A percentile compares a stretch with the other conserved stretches of the same genome.
These are phyloP conservation scores for Champsocephalus esox DNA, from an alignment of 2,797 vertebrate genomes.

Conservation along the genomic window DNA sequence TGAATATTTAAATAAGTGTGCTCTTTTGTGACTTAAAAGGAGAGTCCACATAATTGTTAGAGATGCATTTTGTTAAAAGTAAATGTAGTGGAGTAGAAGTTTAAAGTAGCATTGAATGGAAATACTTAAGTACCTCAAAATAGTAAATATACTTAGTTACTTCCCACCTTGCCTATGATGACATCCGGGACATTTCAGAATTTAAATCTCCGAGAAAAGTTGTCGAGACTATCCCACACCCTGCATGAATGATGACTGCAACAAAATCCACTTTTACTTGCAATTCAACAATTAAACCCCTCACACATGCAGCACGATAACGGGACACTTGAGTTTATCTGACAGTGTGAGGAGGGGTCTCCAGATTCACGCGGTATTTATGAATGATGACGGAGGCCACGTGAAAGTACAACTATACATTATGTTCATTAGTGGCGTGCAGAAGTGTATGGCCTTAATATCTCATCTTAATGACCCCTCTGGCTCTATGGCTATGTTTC, in stretches of 20 bases:
- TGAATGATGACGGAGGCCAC: constrained; percentile 25
- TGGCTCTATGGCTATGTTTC: constrained; percentile 5
- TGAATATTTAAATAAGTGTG: too few relatives aligned
- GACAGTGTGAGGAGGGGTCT: not conserved
- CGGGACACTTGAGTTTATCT: not conserved
- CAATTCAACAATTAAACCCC: not conserved
- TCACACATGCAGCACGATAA: not conserved
- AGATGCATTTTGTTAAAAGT: too few relatives aligned
- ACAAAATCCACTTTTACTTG: not conserved
- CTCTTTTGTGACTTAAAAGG: too few relatives aligned
- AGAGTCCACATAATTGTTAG: too few relatives aligned
- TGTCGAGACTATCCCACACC: too few relatives aligned
- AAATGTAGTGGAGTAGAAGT: too few relatives aligned
- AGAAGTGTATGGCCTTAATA: constrained; percentile 43
- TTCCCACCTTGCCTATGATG: too few relatives aligned
- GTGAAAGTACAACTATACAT: constrained; percentile 42
- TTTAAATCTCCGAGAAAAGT: too few relatives aligned
- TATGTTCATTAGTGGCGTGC: constrained; percentile 41
- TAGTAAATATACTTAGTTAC: too few relatives aligned
- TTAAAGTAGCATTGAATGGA: too few relatives aligned
- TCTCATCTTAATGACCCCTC: constrained; percentile 51
- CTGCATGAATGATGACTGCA: not conserved
- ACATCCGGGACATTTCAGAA: too few relatives aligned
- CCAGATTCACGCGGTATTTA: not conserved
- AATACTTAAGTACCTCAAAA: too few relatives aligned